Base-by-base conservation (phyloP, 2,888 invertebrate species). In the Thereva nobilitata region DNA sequence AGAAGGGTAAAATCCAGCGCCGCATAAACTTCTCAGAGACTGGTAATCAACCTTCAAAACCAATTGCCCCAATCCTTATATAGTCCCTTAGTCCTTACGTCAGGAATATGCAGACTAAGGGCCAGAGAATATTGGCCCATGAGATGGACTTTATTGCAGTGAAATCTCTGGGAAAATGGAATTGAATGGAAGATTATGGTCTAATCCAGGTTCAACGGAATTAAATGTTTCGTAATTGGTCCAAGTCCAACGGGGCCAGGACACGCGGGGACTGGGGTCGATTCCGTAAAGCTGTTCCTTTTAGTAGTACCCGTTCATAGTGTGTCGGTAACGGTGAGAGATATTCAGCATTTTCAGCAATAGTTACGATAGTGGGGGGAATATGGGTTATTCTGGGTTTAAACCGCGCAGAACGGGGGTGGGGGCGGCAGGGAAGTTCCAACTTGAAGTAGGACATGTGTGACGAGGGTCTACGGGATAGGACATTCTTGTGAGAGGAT, bases 161-260 rank as follows among this genome's bases (percentile, higher is more conserved):
- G 53, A 37, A 53, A 55, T 41, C 50, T 66, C 52, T 57, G 7
- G n/a, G 52, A 34, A 57, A 57, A 66, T 44, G 57, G 57, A 66
- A 66, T 66, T 50, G 56, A 56, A 56, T 49, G 66, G 52, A 56
- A 66, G 40, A 55, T 55, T 55, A 38, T 55, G 41, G n/a, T 57
- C 45, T 66, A 66, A 66, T 49, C 66, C 53, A 12, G 57, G 66
- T 66, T 65, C 56, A 66, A 57, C 55, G 45, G 66, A 66, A 66
- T 66, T 66, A 66, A 56, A 66, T 52, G 49, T 57, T 53, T 57
- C 59, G 59, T 66, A 66, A 66, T 59, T 66, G 59, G 64, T 64
- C 45, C 54, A 64, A 54, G 54, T 44, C 23, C 35, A n/a, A 23
- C 23, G 1, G 23, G 23, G 23, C 23, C 23, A 23, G 23, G 23